Percentiles rank a stretch among this genome's conserved stretches.
These are phyloP conservation scores for Toxotes jaculatrix DNA, from an alignment of 2,113 vertebrate genomes.

Conservation along the genomic window DNA sequence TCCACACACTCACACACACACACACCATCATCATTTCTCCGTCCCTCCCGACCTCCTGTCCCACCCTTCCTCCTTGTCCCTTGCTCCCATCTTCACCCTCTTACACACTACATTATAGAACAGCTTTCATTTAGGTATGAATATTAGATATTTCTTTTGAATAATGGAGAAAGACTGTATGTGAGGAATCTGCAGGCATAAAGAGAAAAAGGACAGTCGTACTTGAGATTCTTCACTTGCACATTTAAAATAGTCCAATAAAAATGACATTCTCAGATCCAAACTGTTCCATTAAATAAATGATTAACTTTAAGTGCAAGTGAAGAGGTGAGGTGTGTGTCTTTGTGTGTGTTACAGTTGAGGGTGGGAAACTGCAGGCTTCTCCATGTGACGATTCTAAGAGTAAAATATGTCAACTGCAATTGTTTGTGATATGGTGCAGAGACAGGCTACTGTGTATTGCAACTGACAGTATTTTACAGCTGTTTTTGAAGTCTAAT, in stretches of 20 bases:
- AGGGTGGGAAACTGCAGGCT: neutral
- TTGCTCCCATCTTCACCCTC: slow-evolving; percentile 42
- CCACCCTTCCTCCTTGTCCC: slow-evolving; percentile 56
- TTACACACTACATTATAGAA: slow-evolving; percentile 80
- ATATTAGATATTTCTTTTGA: slow-evolving; percentile 81
- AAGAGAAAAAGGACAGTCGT: slow-evolving; percentile 58
- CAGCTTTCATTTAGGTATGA: slow-evolving; percentile 83
- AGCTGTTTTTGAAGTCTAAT: slow-evolving; percentile 8
- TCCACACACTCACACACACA: slow-evolving; percentile 1
- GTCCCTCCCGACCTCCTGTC: slow-evolving; percentile 29
- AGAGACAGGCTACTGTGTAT: neutral
- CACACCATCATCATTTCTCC: slow-evolving; percentile 8
- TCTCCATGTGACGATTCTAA: neutral
- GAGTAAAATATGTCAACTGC: neutral
- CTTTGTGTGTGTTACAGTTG: slow-evolving; percentile 14
- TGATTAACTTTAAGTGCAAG: slow-evolving; percentile 70
- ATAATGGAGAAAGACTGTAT: slow-evolving; percentile 74
- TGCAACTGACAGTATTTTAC: neutral
- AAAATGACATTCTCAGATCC: slow-evolving; percentile 74
- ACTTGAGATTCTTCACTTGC: slow-evolving; percentile 53
- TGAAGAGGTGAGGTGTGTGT: slow-evolving; percentile 42
- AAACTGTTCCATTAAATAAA: slow-evolving; percentile 79
- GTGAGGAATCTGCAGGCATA: slow-evolving; percentile 75
- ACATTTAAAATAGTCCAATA: slow-evolving; percentile 76
- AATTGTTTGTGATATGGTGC: slow-evolving; percentile 17